These are phyloP conservation scores for Triplophysa siluroides DNA, from an alignment of 2,113 vertebrate genomes.

Conservation along the genomic window DNA sequence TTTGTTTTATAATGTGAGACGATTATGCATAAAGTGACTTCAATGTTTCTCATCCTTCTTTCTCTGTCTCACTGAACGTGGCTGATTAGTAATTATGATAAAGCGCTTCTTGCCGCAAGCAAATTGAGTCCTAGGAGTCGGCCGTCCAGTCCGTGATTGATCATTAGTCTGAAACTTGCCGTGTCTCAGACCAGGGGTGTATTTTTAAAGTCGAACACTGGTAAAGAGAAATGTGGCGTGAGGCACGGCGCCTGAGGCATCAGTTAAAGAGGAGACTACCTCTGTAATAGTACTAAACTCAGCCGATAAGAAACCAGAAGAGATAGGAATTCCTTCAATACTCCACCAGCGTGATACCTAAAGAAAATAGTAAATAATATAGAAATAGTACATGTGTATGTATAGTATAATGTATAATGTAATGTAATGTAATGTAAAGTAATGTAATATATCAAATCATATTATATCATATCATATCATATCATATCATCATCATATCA, in stretches of 20 bases:
- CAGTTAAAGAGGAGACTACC: conserved; percentile 26
- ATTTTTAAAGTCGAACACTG: conserved; percentile 53
- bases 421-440: no score
- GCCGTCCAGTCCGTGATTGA: conserved; percentile 41
- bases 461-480: no score
- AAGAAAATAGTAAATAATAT: no score
- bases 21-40: neutral
- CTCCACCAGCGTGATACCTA: no score
- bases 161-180: conserved; percentile 51
- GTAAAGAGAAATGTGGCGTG: conserved; percentile 38
- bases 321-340: no score
- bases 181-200: conserved; percentile 48
- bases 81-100: conserved; percentile 64
- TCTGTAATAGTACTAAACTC: neutral
- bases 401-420: no score
- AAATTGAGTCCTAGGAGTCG: conserved; percentile 52
- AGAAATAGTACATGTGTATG: no score
- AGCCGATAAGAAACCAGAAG: no score
- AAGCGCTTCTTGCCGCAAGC: conserved; percentile 56
- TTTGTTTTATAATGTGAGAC: neutral
- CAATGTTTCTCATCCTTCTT: neutral
- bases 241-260: conserved; percentile 26
- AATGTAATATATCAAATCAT: no score
- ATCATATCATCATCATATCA: no score
- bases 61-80: conserved; percentile 36